Conservation (phyloP, 2,797 vertebrate species). For the Nannoperca obscura region DNA sequence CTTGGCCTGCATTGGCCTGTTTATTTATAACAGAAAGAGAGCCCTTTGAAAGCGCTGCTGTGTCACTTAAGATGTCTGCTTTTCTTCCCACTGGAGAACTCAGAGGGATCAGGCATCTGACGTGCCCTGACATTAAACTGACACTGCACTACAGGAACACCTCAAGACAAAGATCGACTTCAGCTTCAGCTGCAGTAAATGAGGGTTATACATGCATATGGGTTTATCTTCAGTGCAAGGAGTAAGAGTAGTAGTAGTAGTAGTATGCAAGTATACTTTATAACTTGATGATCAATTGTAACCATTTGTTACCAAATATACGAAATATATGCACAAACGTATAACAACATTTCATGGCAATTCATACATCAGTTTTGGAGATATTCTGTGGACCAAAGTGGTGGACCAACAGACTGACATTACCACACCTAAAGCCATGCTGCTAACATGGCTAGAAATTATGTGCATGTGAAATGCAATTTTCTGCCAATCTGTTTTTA, state of each 20-base stretch:
- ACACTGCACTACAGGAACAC: slow-evolving; percentile 23
- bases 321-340: neutral
- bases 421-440: neutral
- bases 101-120: slow-evolving; percentile 33
- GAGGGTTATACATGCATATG: too few species aligned
- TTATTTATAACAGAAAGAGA: slow-evolving; percentile 84
- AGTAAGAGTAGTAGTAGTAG: neutral
- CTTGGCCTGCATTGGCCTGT: slow-evolving; percentile 45
- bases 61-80: slow-evolving; percentile 73
- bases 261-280: neutral
- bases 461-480: neutral
- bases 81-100: slow-evolving; percentile 53
- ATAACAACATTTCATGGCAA: neutral
- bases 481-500: neutral
- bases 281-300: neutral
- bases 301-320: neutral
- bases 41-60: slow-evolving; percentile 59
- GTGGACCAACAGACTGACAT: neutral
- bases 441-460: neutral
- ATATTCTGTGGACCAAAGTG: neutral
- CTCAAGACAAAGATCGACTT: slow-evolving; percentile 17
- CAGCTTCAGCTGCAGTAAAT: neutral
- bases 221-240: too few species aligned
- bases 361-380: neutral
- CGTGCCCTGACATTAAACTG: slow-evolving; percentile 35